Conservation (phyloP, 1,140 invertebrate genomes). For the Sipha flava region DNA sequence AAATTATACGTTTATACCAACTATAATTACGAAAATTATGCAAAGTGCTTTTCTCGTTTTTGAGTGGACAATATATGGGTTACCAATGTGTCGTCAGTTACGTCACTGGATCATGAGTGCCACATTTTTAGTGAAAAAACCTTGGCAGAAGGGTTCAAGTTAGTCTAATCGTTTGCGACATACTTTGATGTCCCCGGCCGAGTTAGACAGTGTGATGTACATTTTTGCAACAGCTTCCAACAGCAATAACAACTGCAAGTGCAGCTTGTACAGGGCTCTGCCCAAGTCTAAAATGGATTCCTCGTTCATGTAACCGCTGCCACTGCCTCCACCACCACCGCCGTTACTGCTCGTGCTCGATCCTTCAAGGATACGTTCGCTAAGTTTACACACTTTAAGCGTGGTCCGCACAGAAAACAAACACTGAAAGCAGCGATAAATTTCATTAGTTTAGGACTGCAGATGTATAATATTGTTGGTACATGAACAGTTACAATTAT, state of each 20-base stretch:
- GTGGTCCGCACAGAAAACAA: neutral
- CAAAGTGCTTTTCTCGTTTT: too few species aligned
- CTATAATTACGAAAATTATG: too few species aligned
- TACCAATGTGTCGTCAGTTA: too few species aligned
- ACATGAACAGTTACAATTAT: too few species aligned
- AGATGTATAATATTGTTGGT: too few species aligned
- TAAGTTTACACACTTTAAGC: conserved; percentile 2
- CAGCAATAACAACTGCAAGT: conserved; percentile 84
- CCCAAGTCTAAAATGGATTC: conserved; percentile 67
- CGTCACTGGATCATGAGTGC: too few species aligned
- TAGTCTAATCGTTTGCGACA: too few species aligned
- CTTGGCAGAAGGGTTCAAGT: too few species aligned
- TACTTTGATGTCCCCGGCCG: conserved; percentile 48
- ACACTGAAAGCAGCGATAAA: conserved; percentile 3
- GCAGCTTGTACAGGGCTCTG: conserved; percentile 78
- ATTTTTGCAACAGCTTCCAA: conserved; percentile 89
- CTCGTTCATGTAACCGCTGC: conserved; percentile 43
- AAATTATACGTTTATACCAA: too few species aligned
- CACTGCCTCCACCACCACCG: neutral
- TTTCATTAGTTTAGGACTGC: too few species aligned
- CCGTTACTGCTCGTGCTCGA: neutral
- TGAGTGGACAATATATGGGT: too few species aligned
- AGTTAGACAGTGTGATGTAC: conserved; percentile 54
- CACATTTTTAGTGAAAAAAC: too few species aligned
- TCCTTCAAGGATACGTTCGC: neutral